Base-by-base conservation (phyloP, 2,113 vertebrate genomes). In the Melospiza georgiana region DNA sequence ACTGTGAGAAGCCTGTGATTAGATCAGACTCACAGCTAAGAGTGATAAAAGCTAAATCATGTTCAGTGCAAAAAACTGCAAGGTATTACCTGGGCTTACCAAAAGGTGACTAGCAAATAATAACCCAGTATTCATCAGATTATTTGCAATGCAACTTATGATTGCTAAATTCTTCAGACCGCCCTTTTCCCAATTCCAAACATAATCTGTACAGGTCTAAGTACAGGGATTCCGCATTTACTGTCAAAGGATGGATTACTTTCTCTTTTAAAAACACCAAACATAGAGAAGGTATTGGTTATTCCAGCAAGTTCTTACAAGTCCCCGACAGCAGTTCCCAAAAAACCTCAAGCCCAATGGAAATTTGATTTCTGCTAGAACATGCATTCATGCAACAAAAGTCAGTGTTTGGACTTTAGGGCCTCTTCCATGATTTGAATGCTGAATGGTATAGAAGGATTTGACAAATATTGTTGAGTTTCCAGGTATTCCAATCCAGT, bases 321-420 rank as follows among this genome's bases (percentile, higher is more conserved):
- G 24, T 12, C 6, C 7, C 49, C 41, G 31, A 90, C 22, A 52
- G 18, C 2, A 27, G 5, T 39, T 89, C 10, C 21, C 9, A 2
- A 20, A 65, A 59, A 0, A 10, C 0, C 4, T 31, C 24, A 44
- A 79, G 9, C 10, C 44, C 1, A 41, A 14, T 2, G 28, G 31
- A 86, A 83, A 87, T 41, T 20, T 4, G 2, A 16, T 43, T 75
- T 93, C 77, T 87, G 19, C 25, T 52, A 69, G 37, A 84, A 79
- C 4, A 9, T 19, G 21, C 6, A 61, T 79, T 74, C 2, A 0
- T 51, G 25, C 23, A 84, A 54, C 15, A 66, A 43, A 90, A 44
- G 11, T 65, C 37, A 25, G 11, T 12, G 13, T 69, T 83, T 73
- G 41, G 15, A 41, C 28, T 80, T 87, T 0, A 35, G 31, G 13